Evolutionary conservation across 2,113 vertebrate species (phyloP).

Genomic region (Baryphthengus martii): DNA sequence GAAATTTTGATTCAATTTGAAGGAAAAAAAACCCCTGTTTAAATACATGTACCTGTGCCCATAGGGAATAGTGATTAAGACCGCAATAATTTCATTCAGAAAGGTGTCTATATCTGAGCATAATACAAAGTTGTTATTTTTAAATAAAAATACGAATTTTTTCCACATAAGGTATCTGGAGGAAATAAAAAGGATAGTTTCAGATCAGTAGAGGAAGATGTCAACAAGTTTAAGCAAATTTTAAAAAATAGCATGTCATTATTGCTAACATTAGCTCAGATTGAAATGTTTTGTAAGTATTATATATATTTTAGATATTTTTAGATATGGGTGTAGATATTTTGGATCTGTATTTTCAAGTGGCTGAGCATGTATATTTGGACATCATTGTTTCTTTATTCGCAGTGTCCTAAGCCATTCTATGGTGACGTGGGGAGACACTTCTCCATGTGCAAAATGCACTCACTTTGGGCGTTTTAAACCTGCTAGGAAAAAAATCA

Average conservation of each 20-base stretch:
- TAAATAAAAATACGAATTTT: not conserved
- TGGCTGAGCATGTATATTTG: not conserved
- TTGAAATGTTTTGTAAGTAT: not conserved
- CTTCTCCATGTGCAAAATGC: not conserved
- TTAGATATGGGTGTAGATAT: not conserved
- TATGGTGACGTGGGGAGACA: not conserved
- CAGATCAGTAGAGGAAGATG: not conserved
- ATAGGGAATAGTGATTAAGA: not conserved
- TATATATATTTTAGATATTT: not conserved
- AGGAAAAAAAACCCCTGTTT: not conserved
- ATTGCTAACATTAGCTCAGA: not conserved
- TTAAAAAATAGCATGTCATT: not conserved
- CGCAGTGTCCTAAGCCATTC: not conserved
- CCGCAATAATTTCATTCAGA: not conserved
- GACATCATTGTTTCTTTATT: not conserved
- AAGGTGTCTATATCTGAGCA: not conserved
- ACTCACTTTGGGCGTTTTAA: slow-evolving; percentile 55
- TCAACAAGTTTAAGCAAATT: not conserved
- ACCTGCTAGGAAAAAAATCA: slow-evolving; percentile 14
- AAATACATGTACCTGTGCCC: not conserved
- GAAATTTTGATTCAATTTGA: slow-evolving; percentile 48
- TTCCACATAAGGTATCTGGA: not conserved
- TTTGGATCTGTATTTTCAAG: not conserved
- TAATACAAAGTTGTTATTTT: not conserved
- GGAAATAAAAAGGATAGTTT: not conserved